Percentiles rank a stretch among this genome's conserved stretches.
phyloP scores from a whole-genome alignment of 2,888 invertebrate species.

The Diaperis boleti region DNA sequence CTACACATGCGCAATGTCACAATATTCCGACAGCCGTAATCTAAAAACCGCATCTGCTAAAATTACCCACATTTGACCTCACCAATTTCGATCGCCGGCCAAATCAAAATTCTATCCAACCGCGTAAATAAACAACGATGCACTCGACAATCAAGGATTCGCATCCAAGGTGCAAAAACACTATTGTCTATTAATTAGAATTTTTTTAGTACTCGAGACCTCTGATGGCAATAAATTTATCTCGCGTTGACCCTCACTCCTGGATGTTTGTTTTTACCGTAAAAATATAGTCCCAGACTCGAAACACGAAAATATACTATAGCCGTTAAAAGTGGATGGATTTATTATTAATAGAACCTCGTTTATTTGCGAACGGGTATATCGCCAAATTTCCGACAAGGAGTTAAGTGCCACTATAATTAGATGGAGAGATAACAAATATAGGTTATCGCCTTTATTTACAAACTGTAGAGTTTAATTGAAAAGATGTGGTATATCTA shows the following conservation, averaged over 20 bases:
- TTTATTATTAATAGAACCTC: not conserved
- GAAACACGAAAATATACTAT: conserved; percentile 5
- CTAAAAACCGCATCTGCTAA: conserved; percentile 40
- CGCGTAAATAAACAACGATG: conserved; percentile 20
- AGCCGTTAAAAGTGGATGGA: not conserved
- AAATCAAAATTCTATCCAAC: conserved; percentile 35
- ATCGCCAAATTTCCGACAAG: not conserved
- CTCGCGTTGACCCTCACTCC: no score
- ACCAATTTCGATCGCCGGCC: conserved; percentile 24
- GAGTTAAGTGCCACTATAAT: conserved; percentile 9
- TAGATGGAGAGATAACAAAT: conserved; percentile 28
- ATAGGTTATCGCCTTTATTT: conserved; percentile 35
- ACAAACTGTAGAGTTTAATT: conserved; percentile 26
- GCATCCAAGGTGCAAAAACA: conserved; percentile 5
- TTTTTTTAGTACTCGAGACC: conserved; percentile 17
- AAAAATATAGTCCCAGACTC: conserved; percentile 16
- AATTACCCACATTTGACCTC: conserved; percentile 34
- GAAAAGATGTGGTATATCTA: conserved; percentile 11
- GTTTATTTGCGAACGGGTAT: not conserved
- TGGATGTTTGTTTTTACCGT: no score
- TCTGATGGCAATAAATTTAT: no score
- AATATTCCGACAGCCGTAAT: conserved; percentile 29
- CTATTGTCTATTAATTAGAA: conserved; percentile 3
- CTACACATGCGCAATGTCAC: conserved; percentile 67
- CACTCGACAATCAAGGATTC: conserved; percentile 17